These are phyloP conservation scores for Nesogale talazaci DNA, from an alignment of 2,113 vertebrate genomes.

Conservation along the genomic window DNA sequence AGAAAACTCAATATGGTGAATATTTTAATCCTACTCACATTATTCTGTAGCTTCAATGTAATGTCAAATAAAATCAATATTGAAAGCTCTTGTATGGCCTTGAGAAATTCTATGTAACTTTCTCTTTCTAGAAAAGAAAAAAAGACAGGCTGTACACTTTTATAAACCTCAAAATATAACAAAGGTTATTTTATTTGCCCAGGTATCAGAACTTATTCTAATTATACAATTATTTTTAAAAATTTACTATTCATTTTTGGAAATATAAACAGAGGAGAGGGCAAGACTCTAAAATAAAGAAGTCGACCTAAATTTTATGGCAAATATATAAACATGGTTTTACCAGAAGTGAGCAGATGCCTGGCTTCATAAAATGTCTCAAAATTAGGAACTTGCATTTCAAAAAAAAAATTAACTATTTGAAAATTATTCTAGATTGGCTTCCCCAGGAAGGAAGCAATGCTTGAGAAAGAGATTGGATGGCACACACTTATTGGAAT, in stretches of 20 bases:
- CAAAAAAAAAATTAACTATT: not conserved
- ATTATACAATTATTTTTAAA: not conserved
- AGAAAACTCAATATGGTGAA: not conserved
- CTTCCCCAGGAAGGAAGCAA: not conserved
- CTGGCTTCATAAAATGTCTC: not conserved
- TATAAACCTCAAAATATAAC: not conserved
- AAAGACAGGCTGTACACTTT: not conserved
- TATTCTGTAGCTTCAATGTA: not conserved
- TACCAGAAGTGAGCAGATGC: not conserved
- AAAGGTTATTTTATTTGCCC: not conserved
- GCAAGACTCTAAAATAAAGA: not conserved
- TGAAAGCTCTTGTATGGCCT: not conserved
- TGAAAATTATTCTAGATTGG: not conserved
- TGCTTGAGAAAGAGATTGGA: not conserved
- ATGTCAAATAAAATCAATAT: not conserved
- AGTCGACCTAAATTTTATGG: not conserved
- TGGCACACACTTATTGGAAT: not conserved
- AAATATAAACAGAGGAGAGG: not conserved
- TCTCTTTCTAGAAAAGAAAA: not conserved
- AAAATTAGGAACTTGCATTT: not conserved
- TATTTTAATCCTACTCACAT: not conserved
- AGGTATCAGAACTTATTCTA: not conserved
- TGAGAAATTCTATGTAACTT: slow-evolving; percentile 41
- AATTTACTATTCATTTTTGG: not conserved
- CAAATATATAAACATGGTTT: slow-evolving; percentile 34